Evolutionary conservation across 2,797 vertebrate species (phyloP).

Genomic region (Dendrocincla tyrannina): DNA sequence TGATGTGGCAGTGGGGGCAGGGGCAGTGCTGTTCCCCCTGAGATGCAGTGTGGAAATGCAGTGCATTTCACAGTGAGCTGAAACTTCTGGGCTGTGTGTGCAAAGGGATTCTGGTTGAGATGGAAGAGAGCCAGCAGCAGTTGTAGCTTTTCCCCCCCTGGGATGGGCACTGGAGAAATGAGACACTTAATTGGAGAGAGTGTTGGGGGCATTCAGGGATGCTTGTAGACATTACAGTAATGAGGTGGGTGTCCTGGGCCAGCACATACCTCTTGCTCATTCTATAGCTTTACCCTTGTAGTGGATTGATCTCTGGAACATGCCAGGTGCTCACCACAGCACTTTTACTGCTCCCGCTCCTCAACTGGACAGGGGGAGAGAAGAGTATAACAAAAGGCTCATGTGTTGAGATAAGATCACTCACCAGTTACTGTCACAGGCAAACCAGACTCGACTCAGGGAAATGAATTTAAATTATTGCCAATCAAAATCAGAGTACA

Average conservation of each 20-base stretch:
- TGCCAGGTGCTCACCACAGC: not conserved
- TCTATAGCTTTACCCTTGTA: not conserved
- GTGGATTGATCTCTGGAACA: not conserved
- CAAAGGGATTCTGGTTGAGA: not conserved
- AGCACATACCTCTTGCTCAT: not conserved
- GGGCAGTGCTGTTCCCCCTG: not conserved
- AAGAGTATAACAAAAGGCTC: not conserved
- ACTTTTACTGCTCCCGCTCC: not conserved
- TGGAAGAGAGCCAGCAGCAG: not conserved
- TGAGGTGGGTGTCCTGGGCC: not conserved
- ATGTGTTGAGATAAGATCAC: not conserved
- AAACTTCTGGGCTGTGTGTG: not conserved
- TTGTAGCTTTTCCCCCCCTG: not conserved
- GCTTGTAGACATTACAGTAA: not conserved
- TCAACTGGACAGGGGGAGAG: not conserved
- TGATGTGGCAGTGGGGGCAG: not conserved
- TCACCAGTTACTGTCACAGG: not conserved
- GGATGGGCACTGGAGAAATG: not conserved
- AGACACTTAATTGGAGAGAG: not conserved
- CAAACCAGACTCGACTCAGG: not conserved
- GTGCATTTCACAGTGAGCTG: not conserved
- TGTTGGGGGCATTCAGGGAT: not conserved
- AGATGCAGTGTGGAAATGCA: fast-evolving
- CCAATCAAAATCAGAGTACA: fast-evolving
- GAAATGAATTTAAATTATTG: not conserved